Conservation (phyloP, 2,113 vertebrate genomes). For the Heterocephalus glaber region DNA sequence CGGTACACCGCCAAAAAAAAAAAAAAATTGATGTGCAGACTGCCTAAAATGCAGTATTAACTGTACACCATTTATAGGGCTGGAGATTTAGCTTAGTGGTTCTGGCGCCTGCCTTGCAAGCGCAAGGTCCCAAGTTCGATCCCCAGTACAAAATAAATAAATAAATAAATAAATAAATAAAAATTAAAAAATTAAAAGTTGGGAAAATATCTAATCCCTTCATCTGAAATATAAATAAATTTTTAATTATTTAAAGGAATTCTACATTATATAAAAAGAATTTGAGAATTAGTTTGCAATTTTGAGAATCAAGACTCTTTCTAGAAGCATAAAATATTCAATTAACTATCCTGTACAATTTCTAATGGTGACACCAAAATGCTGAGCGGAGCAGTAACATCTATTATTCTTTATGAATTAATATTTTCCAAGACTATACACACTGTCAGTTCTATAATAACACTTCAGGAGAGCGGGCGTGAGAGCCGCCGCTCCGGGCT, state of each 20-base stretch:
- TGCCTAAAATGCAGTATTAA: too few species aligned
- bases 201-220: background rate
- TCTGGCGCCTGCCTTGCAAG: too few species aligned
- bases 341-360: conserved; percentile 78
- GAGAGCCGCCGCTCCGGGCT: too few species aligned
- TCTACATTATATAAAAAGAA: conserved; percentile 61
- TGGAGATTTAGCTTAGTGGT: too few species aligned
- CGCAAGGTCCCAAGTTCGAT: too few species aligned
- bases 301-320: conserved; percentile 69
- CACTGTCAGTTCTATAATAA: conserved; percentile 52
- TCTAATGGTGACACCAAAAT: conserved; percentile 79
- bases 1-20: too few species aligned
- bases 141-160: too few species aligned
- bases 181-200: too few species aligned
- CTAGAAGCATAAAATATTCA: conserved; percentile 79
- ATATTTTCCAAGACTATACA: conserved; percentile 70
- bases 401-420: conserved; percentile 78
- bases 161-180: too few species aligned
- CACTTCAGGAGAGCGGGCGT: too few species aligned
- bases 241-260: conserved; percentile 61
- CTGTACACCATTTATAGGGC: too few species aligned
- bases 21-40: too few species aligned
- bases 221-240: background rate
- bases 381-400: conserved; percentile 77
- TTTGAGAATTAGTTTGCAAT: conserved; percentile 70